Evolutionary conservation across 2,797 vertebrate species (phyloP), one percentile per base, ranked within the genome.

Genomic region (Numenius phaeopus): DNA sequence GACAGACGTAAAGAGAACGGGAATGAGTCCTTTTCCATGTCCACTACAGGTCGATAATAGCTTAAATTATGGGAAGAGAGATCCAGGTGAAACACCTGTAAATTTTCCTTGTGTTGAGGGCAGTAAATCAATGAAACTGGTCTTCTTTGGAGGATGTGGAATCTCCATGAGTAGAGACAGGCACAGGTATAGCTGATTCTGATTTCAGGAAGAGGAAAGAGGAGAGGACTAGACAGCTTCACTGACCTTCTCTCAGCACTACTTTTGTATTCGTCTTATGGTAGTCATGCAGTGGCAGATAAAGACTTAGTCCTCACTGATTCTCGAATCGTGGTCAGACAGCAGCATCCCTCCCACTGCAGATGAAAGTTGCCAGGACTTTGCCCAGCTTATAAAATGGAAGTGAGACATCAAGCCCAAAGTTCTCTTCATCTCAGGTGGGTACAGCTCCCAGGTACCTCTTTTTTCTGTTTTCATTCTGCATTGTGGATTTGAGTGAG

Each of bases 351-450:
- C 7, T 87, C 49, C 26, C 34, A 21, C 17, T 83, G 32, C 39
- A 87, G 66, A 5, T 32, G 27, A 54, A 81, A 87, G 9, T n/a
- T 57, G 30, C 30, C 49, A 61, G 34, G 13, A 58, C 3, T 21
- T 92, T 52, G 26, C 30, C 2, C 22, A 92, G 32, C 12, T 69
- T 66, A 24, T 58, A 30, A 69, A 52, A 52, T 50, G 14, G 67
- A 72, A 85, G 16, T 52, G 15, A 15, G 17, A 44, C 24, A 81
- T 30, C 11, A 57, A 90, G 18, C 8, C 4, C 57, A 49, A n/a
- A 46, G 26, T 3, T 5, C 10, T 84, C 32, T 72, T 92, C 0
- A 0, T 44, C 34, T 65, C 34, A 37, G 39, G 29, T 1, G 7
- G 22, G 4, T 17, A 20, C 22, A 89, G 29, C 30, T 69, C 40